Conservation (phyloP, 2,888 invertebrate species). For the Eurois occulta region DNA sequence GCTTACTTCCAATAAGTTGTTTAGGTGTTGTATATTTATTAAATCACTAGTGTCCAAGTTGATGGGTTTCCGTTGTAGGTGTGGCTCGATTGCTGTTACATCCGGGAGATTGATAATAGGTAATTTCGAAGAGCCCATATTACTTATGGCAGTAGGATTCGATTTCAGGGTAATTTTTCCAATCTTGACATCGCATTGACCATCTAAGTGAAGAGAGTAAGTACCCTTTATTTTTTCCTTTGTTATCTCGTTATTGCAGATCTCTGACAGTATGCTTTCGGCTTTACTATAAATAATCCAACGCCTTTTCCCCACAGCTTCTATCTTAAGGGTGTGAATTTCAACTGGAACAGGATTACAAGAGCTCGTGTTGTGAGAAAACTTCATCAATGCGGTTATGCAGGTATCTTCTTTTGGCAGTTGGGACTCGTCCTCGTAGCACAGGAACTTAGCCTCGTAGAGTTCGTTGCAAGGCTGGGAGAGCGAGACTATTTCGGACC, state of each 20-base stretch:
- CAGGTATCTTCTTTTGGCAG: background rate
- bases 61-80: background rate
- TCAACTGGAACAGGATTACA: slow-evolving; percentile 2
- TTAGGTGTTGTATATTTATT: too few species aligned
- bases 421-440: background rate
- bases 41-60: background rate
- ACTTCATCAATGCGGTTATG: background rate
- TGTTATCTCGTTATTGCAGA: background rate
- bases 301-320: background rate
- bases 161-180: background rate
- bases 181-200: slow-evolving; percentile 5
- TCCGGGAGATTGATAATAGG: background rate
- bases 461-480: background rate
- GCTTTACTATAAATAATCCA: background rate
- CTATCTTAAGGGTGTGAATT: background rate
- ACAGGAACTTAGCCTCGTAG: background rate
- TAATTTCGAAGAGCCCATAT: background rate
- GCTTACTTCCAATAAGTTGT: too few species aligned
- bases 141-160: background rate
- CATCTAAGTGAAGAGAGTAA: background rate
- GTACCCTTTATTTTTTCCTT: background rate
- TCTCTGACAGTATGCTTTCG: background rate
- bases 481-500: slow-evolving; percentile 1
- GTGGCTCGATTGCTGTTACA: background rate
- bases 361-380: background rate